Base-by-base conservation (phyloP, 1,140 invertebrate genomes). In the Drosophila quadrilineata region DNA sequence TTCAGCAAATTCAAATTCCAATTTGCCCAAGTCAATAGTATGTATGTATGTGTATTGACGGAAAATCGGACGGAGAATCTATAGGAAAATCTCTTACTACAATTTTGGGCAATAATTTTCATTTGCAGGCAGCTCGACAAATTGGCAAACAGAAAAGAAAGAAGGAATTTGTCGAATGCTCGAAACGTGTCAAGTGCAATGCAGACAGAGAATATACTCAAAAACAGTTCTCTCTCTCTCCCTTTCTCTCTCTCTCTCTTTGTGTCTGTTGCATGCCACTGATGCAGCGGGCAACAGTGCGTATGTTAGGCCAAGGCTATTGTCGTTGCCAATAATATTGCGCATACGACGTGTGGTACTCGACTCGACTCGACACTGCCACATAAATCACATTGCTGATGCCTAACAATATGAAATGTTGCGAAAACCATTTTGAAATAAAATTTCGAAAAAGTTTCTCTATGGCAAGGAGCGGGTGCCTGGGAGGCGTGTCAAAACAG, bases 131-230 rank as follows among this genome's bases (percentile, higher is more conserved):
- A n/a, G n/a, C n/a, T n/a, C n/a, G n/a, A 73, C 59, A 54, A 12
- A 48, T 50, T 28, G 36, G 53, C 54, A 21, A 17, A 19, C 48
- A 24, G 0, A 38, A n/a, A n/a, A n/a, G n/a, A n/a, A n/a, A n/a
- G n/a, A n/a, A n/a, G n/a, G n/a, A n/a, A n/a, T n/a, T n/a, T n/a
- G n/a, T n/a, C n/a, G n/a, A 57, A 52, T 36, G 49, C 52, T 63
- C 50, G 22, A 72, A 72, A 69, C 77, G 65, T 84, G 77, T 85
- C 77, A 84, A 84, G 77, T 85, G 77, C 77, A 85, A 45, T 84
- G 73, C 73, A 80, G 70, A 40, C 49, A 43, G 36, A 36, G 53
- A 40, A 59, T 40, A 26, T 58, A 77, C 74, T 77, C 31, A 58
- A 77, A 24, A 50, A 49, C 54, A 41, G 28, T 26, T 41, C 3